These are phyloP conservation scores for Dreissena polymorpha DNA, from an alignment of 1,140 invertebrate species.

Conservation along the genomic window DNA sequence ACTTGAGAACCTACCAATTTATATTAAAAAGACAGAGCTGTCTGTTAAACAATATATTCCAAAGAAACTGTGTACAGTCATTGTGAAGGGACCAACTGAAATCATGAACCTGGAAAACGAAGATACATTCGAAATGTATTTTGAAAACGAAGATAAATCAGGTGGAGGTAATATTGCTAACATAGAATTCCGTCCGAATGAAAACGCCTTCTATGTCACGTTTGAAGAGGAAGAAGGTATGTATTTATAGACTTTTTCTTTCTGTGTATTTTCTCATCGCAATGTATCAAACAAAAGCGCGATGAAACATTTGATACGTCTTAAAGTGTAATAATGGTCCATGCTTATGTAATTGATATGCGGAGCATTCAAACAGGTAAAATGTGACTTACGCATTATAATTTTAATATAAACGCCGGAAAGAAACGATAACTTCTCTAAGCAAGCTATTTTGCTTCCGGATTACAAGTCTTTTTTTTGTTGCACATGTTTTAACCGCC, in stretches of 20 bases:
- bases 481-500: too few relatives aligned
- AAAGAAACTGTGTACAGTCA: neutral
- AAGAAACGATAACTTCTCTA: too few relatives aligned
- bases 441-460: too few relatives aligned
- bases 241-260: neutral
- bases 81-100: neutral
- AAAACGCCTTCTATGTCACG: neutral
- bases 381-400: too few relatives aligned
- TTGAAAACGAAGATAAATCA: conserved; percentile 1
- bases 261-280: neutral
- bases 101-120: neutral
- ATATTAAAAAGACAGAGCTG: neutral
- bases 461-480: too few relatives aligned
- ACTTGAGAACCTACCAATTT: neutral
- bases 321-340: neutral
- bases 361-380: neutral
- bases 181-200: neutral
- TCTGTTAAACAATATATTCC: neutral
- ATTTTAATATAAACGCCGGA: too few relatives aligned
- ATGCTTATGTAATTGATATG: neutral
- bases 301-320: neutral
- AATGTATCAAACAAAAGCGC: neutral
- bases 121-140: neutral
- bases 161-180: neutral
- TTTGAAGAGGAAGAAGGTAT: neutral